These are phyloP conservation scores for Diachasmimorpha longicaudata DNA, from an alignment of 1,140 invertebrate species.

Conservation along the genomic window DNA sequence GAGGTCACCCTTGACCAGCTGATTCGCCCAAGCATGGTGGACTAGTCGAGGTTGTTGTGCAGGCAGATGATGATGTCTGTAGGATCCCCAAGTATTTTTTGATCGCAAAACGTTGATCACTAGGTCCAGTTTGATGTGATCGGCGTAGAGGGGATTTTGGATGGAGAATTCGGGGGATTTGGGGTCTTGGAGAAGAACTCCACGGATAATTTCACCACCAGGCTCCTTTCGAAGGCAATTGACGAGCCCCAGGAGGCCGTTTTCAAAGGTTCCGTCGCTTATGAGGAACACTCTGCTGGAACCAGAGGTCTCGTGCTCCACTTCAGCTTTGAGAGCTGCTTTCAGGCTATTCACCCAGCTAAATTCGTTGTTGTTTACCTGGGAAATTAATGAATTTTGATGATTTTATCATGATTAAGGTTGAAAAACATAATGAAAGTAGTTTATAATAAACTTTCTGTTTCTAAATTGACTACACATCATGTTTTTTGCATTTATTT, in stretches of 20 bases:
- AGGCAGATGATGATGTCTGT: slow-evolving; percentile 72
- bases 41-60: slow-evolving; percentile 55
- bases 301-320: slow-evolving; percentile 34
- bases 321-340: slow-evolving; percentile 63
- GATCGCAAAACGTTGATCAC: slow-evolving; percentile 75
- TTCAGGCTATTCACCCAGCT: slow-evolving; percentile 64
- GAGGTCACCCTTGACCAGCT: slow-evolving; percentile 81
- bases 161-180: slow-evolving; percentile 71
- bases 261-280: slow-evolving; percentile 68
- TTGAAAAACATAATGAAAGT: no score
- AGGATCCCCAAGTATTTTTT: slow-evolving; percentile 79
- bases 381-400: not conserved
- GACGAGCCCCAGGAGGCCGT: slow-evolving; percentile 84
- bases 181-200: slow-evolving; percentile 70
- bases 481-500: no score
- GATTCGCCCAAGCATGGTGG: slow-evolving; percentile 80
- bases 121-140: slow-evolving; percentile 75
- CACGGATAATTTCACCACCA: slow-evolving; percentile 68
- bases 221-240: slow-evolving; percentile 77
- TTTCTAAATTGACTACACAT: no score
- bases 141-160: slow-evolving; percentile 69
- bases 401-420: no score
- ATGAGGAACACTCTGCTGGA: slow-evolving; percentile 63
- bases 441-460: no score
- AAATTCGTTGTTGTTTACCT: slow-evolving; percentile 54